Percentiles rank a stretch among this genome's conserved stretches.
These are phyloP conservation scores for Kradibia gibbosae DNA, from an alignment of 1,140 invertebrate species.

Conservation along the genomic window DNA sequence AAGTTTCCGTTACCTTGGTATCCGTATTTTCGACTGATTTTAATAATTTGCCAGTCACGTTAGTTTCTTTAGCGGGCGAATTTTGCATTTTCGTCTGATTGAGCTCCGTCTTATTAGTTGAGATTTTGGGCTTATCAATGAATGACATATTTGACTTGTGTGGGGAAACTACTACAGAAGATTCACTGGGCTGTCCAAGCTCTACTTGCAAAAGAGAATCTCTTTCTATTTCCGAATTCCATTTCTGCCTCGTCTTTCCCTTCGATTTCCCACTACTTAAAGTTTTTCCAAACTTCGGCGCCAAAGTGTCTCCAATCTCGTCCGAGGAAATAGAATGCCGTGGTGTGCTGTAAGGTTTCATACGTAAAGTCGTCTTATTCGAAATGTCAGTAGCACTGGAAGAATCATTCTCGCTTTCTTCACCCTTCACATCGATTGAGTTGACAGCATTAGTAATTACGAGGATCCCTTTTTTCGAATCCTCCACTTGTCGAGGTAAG, in stretches of 20 bases:
- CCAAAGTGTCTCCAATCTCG: background rate
- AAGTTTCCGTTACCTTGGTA: background rate
- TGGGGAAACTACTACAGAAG: background rate
- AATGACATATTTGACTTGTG: conserved; percentile 17
- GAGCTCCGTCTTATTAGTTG: conserved; percentile 15
- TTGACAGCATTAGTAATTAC: background rate
- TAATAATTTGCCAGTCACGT: background rate
- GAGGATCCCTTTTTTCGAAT: conserved; percentile 11
- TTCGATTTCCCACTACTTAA: background rate
- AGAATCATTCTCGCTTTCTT: conserved; percentile 64
- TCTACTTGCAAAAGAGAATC: conserved; percentile 35
- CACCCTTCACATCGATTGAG: conserved; percentile 21
- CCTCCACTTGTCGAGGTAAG: background rate
- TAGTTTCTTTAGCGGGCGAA: background rate
- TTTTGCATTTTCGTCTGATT: conserved; percentile 23
- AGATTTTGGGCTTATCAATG: conserved; percentile 32
- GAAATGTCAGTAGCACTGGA: conserved; percentile 66
- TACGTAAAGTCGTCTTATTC: conserved; percentile 65
- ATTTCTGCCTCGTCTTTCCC: conserved; percentile 56
- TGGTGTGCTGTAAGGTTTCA: conserved; percentile 62
- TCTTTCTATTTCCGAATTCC: conserved; percentile 45
- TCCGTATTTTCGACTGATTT: background rate
- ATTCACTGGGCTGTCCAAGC: background rate
- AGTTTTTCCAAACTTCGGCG: conserved; percentile 2
- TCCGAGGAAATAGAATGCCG: conserved; percentile 55